These are phyloP conservation scores for Drosophila sturtevanti DNA, from an alignment of 1,140 invertebrate genomes.

Conservation along the genomic window DNA sequence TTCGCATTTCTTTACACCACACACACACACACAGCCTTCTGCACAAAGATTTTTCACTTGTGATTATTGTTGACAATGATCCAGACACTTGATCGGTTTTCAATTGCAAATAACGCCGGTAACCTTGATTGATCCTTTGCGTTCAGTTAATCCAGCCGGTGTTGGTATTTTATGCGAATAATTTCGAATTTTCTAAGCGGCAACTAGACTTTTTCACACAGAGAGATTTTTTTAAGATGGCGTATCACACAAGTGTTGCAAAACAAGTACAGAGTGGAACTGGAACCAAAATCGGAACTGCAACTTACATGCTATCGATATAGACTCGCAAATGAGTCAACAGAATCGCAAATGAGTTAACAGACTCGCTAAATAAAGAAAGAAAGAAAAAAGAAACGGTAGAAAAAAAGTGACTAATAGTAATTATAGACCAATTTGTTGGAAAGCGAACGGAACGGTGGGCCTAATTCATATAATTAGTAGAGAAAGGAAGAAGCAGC, in stretches of 20 bases:
- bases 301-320: too few relatives aligned
- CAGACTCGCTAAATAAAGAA: background rate
- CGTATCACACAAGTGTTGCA: slow-evolving; percentile 42
- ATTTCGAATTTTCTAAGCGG: slow-evolving; percentile 65
- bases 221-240: slow-evolving; percentile 68
- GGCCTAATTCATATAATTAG: background rate
- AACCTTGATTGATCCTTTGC: slow-evolving; percentile 56
- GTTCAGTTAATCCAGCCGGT: slow-evolving; percentile 60
- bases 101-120: slow-evolving; percentile 58
- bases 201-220: slow-evolving; percentile 67
- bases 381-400: background rate
- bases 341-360: too few relatives aligned
- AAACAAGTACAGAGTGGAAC: slow-evolving; percentile 1
- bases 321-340: too few relatives aligned
- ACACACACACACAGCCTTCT: slow-evolving; percentile 30
- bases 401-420: slow-evolving; percentile 6
- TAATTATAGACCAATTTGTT: background rate
- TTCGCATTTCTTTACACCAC: slow-evolving; percentile 56
- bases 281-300: too few relatives aligned
- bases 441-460: background rate
- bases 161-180: slow-evolving; percentile 62
- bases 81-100: slow-evolving; percentile 56
- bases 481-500: slow-evolving; percentile 25
- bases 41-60: slow-evolving; percentile 19
- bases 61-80: slow-evolving; percentile 42